Conservation (phyloP, 1,140 invertebrate species). For the Papilio polyxenes region DNA sequence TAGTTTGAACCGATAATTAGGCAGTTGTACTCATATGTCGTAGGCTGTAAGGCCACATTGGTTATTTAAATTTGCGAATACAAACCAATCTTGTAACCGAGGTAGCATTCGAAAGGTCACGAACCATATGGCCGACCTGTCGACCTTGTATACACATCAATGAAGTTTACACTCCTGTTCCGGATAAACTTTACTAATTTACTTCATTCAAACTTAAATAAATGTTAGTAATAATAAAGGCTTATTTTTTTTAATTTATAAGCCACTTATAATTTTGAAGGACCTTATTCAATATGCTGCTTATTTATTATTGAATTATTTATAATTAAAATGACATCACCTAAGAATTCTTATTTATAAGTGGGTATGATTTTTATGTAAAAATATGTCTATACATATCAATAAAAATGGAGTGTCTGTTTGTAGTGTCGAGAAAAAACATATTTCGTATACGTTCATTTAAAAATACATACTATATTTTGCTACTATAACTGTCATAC, state of each 20-base stretch:
- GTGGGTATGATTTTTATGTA: background rate
- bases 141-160: background rate
- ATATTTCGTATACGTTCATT: too few species aligned
- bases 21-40: background rate
- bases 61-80: conserved; percentile 8
- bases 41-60: conserved; percentile 4
- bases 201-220: conserved; percentile 9
- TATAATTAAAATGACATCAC: background rate
- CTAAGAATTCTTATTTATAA: background rate
- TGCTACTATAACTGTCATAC: too few species aligned
- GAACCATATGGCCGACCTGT: conserved; percentile 8
- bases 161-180: conserved; percentile 12
- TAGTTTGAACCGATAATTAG: too few species aligned
- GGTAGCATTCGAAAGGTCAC: background rate
- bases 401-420: background rate
- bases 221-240: background rate
- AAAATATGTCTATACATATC: background rate
- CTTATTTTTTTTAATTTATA: background rate
- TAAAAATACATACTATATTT: too few species aligned
- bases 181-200: background rate
- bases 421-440: too few species aligned
- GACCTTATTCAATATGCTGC: background rate
- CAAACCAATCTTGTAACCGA: conserved; percentile 5
- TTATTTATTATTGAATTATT: conserved; percentile 4
- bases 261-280: background rate